Evolutionary conservation across 2,888 invertebrate species (phyloP).

Genomic region (Caenorhabditis uteleia): DNA sequence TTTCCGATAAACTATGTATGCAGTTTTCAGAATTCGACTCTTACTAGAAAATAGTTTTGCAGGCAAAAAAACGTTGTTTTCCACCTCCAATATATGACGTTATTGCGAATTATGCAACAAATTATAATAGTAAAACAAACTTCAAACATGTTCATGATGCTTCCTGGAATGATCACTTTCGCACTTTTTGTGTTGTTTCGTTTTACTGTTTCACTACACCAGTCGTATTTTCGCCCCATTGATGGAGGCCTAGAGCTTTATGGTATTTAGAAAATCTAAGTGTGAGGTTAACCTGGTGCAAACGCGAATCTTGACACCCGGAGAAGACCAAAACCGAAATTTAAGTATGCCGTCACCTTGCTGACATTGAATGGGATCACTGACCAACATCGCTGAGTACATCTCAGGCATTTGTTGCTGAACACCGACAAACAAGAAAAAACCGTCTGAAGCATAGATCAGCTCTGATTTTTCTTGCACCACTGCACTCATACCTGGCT

Average conservation of each 20-base stretch:
- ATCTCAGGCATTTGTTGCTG: slow-evolving; percentile 42
- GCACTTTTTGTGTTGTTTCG: slow-evolving; percentile 55
- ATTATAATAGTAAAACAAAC: no score
- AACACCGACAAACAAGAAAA: slow-evolving; percentile 55
- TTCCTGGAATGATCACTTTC: slow-evolving; percentile 58
- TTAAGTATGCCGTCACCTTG: slow-evolving; percentile 55
- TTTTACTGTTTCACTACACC: slow-evolving; percentile 57
- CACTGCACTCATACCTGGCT: slow-evolving; percentile 26
- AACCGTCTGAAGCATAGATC: slow-evolving; percentile 43
- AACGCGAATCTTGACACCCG: slow-evolving; percentile 55
- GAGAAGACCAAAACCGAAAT: slow-evolving; percentile 61
- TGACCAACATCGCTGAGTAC: slow-evolving; percentile 55
- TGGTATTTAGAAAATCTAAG: not conserved
- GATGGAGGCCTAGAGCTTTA: slow-evolving; percentile 40
- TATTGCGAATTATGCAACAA: not conserved
- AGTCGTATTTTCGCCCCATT: slow-evolving; percentile 49
- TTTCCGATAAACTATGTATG: not conserved
- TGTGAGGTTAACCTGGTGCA: slow-evolving; percentile 45
- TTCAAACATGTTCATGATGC: slow-evolving; percentile 54
- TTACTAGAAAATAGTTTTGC: not conserved
- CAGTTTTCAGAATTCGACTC: not conserved
- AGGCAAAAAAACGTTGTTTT: not conserved
- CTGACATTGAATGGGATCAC: slow-evolving; percentile 63
- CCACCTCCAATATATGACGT: not conserved
- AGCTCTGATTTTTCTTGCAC: not conserved